Evolutionary conservation across 2,888 invertebrate species (phyloP).

Genomic region (Alloplasta piceator): DNA sequence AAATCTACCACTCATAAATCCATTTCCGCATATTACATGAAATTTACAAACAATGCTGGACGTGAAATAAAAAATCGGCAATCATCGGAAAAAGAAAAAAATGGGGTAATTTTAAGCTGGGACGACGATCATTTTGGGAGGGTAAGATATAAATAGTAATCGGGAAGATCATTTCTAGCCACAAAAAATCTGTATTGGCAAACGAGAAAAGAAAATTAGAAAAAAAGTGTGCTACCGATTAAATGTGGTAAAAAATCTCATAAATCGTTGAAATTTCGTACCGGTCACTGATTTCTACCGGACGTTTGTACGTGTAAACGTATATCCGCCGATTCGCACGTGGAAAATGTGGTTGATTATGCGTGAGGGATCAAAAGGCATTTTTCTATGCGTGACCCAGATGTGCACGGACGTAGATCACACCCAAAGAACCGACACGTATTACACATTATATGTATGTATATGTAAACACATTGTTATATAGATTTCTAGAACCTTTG

Average conservation of each 20-base stretch:
- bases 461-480: constrained; percentile 11
- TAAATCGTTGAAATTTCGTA: constrained; percentile 8
- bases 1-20: background rate
- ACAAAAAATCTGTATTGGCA: too few relatives aligned
- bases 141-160: too few relatives aligned
- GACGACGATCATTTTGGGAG: too few relatives aligned
- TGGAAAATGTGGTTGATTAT: constrained; percentile 29
- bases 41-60: too few relatives aligned
- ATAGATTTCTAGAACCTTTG: background rate
- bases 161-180: too few relatives aligned
- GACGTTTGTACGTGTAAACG: constrained; percentile 19
- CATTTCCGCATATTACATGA: too few relatives aligned
- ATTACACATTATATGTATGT: constrained; percentile 5
- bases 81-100: background rate
- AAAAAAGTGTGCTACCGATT: too few relatives aligned
- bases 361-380: constrained; percentile 32
- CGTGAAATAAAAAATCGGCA: background rate
- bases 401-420: constrained; percentile 50
- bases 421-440: constrained; percentile 5
- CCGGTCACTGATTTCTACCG: constrained; percentile 32
- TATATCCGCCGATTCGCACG: constrained; percentile 28
- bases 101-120: too few relatives aligned
- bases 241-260: background rate
- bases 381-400: constrained; percentile 55
- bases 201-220: too few relatives aligned